Evolutionary conservation across 2,113 vertebrate genomes (phyloP).

Genomic region (Turnix velox): DNA sequence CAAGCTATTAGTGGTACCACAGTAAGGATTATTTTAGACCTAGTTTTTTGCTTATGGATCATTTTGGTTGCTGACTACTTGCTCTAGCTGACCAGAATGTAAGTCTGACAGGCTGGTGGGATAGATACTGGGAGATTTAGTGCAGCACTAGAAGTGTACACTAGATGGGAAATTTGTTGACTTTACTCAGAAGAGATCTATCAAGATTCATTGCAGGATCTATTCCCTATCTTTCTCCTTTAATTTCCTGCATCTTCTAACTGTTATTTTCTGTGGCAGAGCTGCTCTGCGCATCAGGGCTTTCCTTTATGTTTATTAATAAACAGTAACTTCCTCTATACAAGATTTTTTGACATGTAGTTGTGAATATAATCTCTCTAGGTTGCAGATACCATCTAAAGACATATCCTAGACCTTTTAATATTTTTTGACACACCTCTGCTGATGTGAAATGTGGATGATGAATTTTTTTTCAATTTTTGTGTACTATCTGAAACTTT

Average conservation of each 20-base stretch:
- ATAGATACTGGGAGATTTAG: background rate
- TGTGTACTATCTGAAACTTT: background rate
- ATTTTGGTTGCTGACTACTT: background rate
- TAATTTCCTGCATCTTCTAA: slow-evolving; percentile 42
- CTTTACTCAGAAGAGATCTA: background rate
- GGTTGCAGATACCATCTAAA: background rate
- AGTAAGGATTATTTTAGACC: background rate
- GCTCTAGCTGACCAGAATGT: background rate
- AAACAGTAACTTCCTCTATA: background rate
- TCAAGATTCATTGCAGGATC: background rate
- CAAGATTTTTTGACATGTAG: background rate
- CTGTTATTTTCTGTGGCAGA: background rate
- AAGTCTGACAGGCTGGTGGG: background rate
- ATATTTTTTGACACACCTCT: background rate
- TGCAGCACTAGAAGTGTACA: fast-evolving
- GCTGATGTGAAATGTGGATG: background rate
- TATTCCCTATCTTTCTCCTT: background rate
- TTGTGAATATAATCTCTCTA: background rate
- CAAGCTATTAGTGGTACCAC: background rate
- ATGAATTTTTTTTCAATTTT: background rate
- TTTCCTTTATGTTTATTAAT: slow-evolving; percentile 23
- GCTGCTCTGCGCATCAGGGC: background rate
- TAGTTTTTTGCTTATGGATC: background rate
- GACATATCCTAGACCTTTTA: background rate
- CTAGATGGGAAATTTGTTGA: background rate